phyloP scores from a whole-genome alignment of 2,113 vertebrate species.

The Aythya baeri region DNA sequence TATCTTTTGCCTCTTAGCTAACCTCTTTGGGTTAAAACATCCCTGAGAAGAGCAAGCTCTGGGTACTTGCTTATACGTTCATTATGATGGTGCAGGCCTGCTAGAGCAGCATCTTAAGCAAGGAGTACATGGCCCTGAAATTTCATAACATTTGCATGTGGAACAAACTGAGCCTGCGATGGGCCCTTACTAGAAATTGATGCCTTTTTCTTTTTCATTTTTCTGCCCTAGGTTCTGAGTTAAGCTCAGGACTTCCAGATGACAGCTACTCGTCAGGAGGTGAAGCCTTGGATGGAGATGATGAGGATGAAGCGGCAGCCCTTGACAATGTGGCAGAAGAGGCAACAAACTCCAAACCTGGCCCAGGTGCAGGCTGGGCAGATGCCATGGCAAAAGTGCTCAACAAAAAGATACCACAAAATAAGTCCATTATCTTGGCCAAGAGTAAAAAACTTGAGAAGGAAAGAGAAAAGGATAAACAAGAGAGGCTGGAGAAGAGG shows the following conservation, averaged over 20 bases:
- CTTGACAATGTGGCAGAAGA: neutral
- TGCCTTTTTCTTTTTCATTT: neutral
- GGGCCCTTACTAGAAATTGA: neutral
- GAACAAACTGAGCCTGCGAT: neutral
- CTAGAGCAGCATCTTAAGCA: neutral
- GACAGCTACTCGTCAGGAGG: slow-evolving; percentile 53
- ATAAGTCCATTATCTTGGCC: slow-evolving; percentile 82
- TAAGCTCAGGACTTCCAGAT: slow-evolving; percentile 53
- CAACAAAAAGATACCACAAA: slow-evolving; percentile 81
- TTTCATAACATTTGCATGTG: neutral
- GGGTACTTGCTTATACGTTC: neutral
- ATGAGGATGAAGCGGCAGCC: slow-evolving; percentile 56
- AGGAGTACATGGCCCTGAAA: neutral
- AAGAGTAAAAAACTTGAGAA: slow-evolving; percentile 88
- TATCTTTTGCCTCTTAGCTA: neutral
- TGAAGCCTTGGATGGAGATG: slow-evolving; percentile 72
- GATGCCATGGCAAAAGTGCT: slow-evolving; percentile 96
- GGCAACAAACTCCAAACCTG: slow-evolving; percentile 37
- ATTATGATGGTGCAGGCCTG: neutral
- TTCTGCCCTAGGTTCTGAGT: slow-evolving; percentile 27
- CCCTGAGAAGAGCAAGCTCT: neutral
- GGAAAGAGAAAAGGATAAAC: slow-evolving; percentile 78
- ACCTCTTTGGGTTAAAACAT: neutral
- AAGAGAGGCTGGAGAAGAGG: slow-evolving; percentile 82
- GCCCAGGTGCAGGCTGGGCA: slow-evolving; percentile 86